Evolutionary conservation across 2,113 vertebrate species (phyloP).

Genomic region (Eulemur macaco): DNA sequence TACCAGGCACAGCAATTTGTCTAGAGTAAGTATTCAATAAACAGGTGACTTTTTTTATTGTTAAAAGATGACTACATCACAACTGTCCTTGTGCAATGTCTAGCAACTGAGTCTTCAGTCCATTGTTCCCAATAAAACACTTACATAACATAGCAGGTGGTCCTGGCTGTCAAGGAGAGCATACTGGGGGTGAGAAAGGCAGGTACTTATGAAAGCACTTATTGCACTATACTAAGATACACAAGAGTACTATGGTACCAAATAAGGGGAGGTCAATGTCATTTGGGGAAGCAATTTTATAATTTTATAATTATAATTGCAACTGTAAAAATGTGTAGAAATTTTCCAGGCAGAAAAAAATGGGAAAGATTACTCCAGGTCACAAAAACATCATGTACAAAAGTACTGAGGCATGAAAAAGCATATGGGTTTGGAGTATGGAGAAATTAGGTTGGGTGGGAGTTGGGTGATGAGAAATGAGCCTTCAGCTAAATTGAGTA

Average conservation of each 20-base stretch:
- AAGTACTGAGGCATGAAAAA: conserved; percentile 42
- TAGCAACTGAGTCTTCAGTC: not conserved
- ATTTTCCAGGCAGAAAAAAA: conserved; percentile 23
- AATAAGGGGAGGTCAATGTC: not conserved
- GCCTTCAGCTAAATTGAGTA: not conserved
- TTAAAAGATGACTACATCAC: not conserved
- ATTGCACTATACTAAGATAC: not conserved
- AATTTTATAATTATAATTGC: conserved; percentile 3
- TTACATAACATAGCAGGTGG: not conserved
- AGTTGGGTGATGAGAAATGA: conserved; percentile 38
- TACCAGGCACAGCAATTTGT: not conserved
- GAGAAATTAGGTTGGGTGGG: conserved; percentile 33
- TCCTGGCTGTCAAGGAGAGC: not conserved
- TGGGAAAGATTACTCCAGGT: not conserved
- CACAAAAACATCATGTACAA: conserved; percentile 45
- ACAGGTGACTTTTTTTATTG: not conserved
- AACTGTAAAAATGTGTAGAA: not conserved
- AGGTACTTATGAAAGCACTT: not conserved
- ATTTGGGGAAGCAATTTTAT: not conserved
- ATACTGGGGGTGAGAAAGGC: not conserved
- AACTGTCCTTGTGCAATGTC: not conserved
- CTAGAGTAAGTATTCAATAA: conserved; percentile 23
- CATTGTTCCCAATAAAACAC: not conserved
- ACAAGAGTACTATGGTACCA: not conserved
- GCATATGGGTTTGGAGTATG: conserved; percentile 33